Percentiles rank a stretch among this genome's conserved stretches.
phyloP scores from a whole-genome alignment of 2,888 invertebrate species.

The Mimas tiliae region DNA sequence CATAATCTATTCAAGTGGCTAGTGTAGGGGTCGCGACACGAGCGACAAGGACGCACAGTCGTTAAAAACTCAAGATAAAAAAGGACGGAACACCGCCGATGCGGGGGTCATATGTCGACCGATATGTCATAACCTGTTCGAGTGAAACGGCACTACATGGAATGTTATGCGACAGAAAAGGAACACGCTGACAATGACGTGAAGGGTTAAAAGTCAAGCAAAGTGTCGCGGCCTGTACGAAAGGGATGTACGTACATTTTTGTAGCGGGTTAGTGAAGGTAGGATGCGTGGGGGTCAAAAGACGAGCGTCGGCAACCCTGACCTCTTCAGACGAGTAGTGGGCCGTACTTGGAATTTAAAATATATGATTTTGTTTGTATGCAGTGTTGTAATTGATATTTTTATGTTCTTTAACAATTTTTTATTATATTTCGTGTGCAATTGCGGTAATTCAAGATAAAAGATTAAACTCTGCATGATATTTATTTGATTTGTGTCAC shows the following conservation, averaged over 20 bases:
- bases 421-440: background rate
- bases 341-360: slow-evolving; percentile 67
- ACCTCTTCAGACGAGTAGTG: slow-evolving; percentile 70
- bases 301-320: slow-evolving; percentile 82
- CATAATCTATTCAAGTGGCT: slow-evolving; percentile 84
- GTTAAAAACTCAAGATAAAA: slow-evolving; percentile 57
- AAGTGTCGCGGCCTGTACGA: slow-evolving; percentile 80
- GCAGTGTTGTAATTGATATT: background rate
- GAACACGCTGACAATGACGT: slow-evolving; percentile 76
- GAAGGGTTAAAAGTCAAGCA: slow-evolving; percentile 82
- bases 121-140: slow-evolving; percentile 84
- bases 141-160: slow-evolving; percentile 62
- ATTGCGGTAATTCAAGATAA: slow-evolving; percentile 9
- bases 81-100: slow-evolving; percentile 64
- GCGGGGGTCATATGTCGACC: slow-evolving; percentile 79
- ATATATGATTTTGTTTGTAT: slow-evolving; percentile 29
- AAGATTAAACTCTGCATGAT: background rate
- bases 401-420: background rate
- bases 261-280: slow-evolving; percentile 55
- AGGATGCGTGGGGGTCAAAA: slow-evolving; percentile 73
- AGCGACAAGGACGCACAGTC: slow-evolving; percentile 64
- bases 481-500: background rate
- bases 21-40: slow-evolving; percentile 79
- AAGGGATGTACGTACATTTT: slow-evolving; percentile 53
- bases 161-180: slow-evolving; percentile 54